A percentile compares a stretch with the other conserved stretches of the same genome.
phyloP scores from a whole-genome alignment of 2,113 vertebrate genomes.

The Promerops cafer region DNA sequence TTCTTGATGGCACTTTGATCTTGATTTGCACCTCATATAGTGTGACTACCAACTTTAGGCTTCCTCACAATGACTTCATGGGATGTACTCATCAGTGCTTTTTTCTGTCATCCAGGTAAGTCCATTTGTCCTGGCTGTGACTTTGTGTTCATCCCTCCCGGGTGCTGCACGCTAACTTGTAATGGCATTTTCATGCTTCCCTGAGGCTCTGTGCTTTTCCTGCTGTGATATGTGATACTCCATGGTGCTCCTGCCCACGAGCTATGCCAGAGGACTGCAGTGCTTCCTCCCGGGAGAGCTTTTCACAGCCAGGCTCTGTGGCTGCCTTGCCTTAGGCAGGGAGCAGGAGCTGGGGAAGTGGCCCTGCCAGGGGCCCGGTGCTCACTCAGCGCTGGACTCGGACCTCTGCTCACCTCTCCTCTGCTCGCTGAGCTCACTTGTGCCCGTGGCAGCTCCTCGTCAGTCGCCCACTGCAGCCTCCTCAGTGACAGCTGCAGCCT shows the following conservation, averaged over 20 bases:
- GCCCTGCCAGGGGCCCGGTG: neutral
- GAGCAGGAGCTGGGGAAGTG: neutral
- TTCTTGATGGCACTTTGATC: neutral
- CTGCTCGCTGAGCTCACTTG: rapidly evolving
- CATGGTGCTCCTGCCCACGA: rapidly evolving
- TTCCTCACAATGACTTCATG: neutral
- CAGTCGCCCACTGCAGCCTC: rapidly evolving
- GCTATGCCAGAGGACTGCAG: neutral
- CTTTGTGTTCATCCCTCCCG: neutral
- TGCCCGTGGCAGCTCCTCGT: rapidly evolving
- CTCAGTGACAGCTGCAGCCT: neutral
- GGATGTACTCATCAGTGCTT: neutral
- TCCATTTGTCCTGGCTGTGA: neutral
- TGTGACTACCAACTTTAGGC: neutral
- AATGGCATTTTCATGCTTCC: neutral
- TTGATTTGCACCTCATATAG: neutral
- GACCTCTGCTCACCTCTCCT: rapidly evolving
- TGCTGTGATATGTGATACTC: neutral
- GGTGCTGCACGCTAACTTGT: neutral
- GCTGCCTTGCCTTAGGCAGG: neutral
- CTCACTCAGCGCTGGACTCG: rapidly evolving
- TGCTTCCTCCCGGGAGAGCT: neutral
- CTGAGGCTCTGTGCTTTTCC: neutral
- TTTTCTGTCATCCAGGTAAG: neutral
- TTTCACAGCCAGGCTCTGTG: neutral